These are phyloP conservation scores for Xestobium rufovillosum DNA, from an alignment of 2,888 invertebrate species.

Conservation along the genomic window DNA sequence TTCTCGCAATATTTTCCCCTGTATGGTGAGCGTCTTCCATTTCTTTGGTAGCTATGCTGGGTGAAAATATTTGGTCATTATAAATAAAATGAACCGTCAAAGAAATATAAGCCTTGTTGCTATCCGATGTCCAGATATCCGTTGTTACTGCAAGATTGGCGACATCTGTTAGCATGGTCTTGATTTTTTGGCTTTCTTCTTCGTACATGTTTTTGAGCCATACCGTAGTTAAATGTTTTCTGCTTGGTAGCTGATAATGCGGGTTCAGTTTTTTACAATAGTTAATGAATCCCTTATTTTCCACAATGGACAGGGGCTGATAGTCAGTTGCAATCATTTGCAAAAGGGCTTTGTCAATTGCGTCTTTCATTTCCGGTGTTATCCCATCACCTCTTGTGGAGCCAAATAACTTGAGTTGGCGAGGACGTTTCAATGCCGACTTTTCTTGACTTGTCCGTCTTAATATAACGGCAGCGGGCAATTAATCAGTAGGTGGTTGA, in stretches of 20 bases:
- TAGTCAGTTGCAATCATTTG: constrained; percentile 24
- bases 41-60: constrained; percentile 23
- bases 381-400: background rate
- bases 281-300: constrained; percentile 26
- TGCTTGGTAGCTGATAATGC: constrained; percentile 21
- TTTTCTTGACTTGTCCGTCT: no score
- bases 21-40: constrained; percentile 20
- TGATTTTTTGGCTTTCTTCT: constrained; percentile 16
- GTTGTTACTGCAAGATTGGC: constrained; percentile 25
- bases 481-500: no score
- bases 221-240: no score
- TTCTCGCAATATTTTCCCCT: constrained; percentile 19
- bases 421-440: no score
- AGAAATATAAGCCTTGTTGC: constrained; percentile 23
- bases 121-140: constrained; percentile 30
- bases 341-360: constrained; percentile 17
- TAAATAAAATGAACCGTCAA: constrained; percentile 28
- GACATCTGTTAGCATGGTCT: constrained; percentile 18
- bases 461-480: no score
- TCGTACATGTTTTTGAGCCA: constrained; percentile 19
- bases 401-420: constrained; percentile 8
- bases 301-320: constrained; percentile 27
- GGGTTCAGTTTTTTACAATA: constrained; percentile 22
- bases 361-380: background rate
- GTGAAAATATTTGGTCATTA: constrained; percentile 17